These are phyloP conservation scores for Odontomyia ornata DNA, from an alignment of 2,888 invertebrate genomes.

Conservation along the genomic window DNA sequence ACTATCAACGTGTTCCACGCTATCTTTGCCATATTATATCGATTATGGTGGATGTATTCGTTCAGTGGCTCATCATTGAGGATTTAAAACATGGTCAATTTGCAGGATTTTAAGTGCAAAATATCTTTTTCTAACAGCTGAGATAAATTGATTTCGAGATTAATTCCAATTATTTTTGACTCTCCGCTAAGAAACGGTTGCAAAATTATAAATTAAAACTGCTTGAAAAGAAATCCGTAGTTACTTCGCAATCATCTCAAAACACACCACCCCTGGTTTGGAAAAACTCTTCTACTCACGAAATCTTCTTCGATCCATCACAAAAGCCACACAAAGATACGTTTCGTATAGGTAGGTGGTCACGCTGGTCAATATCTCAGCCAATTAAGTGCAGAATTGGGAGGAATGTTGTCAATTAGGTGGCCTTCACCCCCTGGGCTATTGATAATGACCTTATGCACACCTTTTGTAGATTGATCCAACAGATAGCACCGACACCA, in stretches of 20 bases:
- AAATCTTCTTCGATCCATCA: background rate
- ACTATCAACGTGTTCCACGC: conserved; percentile 33
- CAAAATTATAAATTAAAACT: too few species aligned
- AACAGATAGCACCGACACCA: conserved; percentile 2
- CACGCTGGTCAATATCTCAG: conserved; percentile 15
- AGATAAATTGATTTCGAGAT: too few species aligned
- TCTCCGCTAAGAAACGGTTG: too few species aligned
- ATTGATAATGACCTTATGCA: conserved; percentile 32
- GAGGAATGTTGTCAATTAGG: conserved; percentile 38
- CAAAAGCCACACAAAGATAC: background rate
- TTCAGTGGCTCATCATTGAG: too few species aligned
- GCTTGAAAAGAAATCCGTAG: too few species aligned
- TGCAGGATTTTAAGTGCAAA: too few species aligned
- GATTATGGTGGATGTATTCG: background rate
- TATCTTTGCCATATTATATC: background rate
- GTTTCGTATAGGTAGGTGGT: conserved; percentile 10
- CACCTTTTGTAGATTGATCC: conserved; percentile 24
- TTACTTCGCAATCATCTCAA: background rate
- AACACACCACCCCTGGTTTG: background rate
- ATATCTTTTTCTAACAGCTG: too few species aligned
- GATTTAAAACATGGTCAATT: too few species aligned
- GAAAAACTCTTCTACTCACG: background rate
- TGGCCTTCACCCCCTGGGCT: conserved; percentile 34
- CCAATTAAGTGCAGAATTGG: conserved; percentile 41
- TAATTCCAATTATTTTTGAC: too few species aligned